Evolutionary conservation across 2,113 vertebrate genomes (phyloP), one percentile per base, ranked within the genome.

Genomic region (Heloderma charlesbogerti): DNA sequence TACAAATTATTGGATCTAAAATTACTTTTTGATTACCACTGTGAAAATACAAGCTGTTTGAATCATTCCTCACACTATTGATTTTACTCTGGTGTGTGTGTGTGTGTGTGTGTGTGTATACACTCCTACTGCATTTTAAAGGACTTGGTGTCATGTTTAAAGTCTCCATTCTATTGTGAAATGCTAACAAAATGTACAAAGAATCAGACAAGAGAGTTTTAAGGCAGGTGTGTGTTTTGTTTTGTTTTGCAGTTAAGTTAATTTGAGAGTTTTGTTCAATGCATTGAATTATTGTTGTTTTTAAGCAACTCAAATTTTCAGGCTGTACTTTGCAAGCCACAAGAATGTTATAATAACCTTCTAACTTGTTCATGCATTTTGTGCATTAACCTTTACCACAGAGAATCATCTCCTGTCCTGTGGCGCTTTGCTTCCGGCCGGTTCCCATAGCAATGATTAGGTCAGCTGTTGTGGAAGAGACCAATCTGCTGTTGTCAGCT

Each of bases 21-120:
- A 98, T 98, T 98, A 98, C 97, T 98, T 98, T 98, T 98, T 98
- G 97, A 98, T 98, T 98, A 98, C 97, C 96, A 96, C 95, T 94
- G 96, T 97, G 97, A 97, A 98, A 98, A 98, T 96, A 97, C 95
- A 97, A 98, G 96, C 95, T 97, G 93, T 95, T 97, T 92, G 95
- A 95, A 92, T 94, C 92, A 97, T 98, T 98, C 96, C 94, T 97
- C 97, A 97, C 95, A 96, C 94, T 97, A 98, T 98, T 97, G 98
- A 99, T 98, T 98, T 98, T 95, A 93, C 51, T 95, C 84, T 90
- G 43, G 93, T 7, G 40, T 80, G 34, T 34, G 6, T 90, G 95
- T 95, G 84, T 94, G 93, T 95, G 94, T 25, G 66, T n/a, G 93
- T 48, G 43, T 78, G 78, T n/a, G 43, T 29, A 6, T 77, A 31